Evolutionary conservation across 2,797 vertebrate species (phyloP), one percentile per base, ranked within the genome.

Genomic region (Nyctalus aviator): DNA sequence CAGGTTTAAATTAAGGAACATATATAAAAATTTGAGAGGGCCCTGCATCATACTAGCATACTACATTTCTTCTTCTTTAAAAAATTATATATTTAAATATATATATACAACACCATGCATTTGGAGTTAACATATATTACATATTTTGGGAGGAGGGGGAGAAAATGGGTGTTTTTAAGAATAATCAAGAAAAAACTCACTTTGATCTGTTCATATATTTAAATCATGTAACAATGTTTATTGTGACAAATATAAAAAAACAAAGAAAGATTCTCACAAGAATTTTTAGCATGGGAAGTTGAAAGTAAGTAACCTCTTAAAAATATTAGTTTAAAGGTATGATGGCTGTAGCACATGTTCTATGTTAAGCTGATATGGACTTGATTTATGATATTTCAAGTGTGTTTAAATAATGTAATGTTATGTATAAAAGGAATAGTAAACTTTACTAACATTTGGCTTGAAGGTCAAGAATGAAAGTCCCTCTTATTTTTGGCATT

Each of bases 1-100:
- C 37, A 87, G 35, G 17, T 89, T 94, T 92, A 79, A 96, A 93
- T 96, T 89, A 94, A 95, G 91, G 20, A 94, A 87, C 35, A 84
- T 4, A 1, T 68, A 48, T 72, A 18, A 78, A 66, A 91, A 89
- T 81, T 71, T 68, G 30, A 86, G 9, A 95, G 14, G 46, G 12
- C 50, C 91, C 14, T 68, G 2, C 21, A 84, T 82, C 78, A 27
- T 89, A 55, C 53, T 55, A 55, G 8, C 20, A 4, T 18, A 37
- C n/a, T 78, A 62, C 2, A 62, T 90, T 78, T 88, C 9, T n/a
- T 81, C 37, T 41, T 85, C 13, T 35, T 72, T 57, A 66, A 79
- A 87, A 79, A 91, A 75, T 75, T 50, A 66, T 53, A 46, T 30
- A 85, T 81, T 27, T 32, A 68, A 48, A 68, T 25, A 30, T 55